Base-by-base conservation (phyloP, 2,113 vertebrate genomes). In the Hippocampus zosterae region DNA sequence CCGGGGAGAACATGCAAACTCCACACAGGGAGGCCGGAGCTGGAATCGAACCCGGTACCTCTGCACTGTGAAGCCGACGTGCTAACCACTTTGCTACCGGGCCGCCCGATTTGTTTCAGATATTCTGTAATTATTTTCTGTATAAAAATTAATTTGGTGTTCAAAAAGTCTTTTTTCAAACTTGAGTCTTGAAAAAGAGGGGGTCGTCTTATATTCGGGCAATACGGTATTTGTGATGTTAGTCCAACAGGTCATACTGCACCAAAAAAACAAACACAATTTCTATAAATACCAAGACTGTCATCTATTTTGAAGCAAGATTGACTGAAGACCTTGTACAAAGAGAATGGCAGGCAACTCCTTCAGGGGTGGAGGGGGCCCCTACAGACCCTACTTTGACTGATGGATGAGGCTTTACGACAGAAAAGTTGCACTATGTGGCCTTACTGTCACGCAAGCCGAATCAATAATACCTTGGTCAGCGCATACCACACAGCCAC, bases 321-420 rank as follows among this genome's bases (percentile, higher is more conserved):
- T 3, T 3, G 42, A 23, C 11, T 68, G 25, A 68, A 11, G 56
- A 18, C 21, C 64, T 23, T 52, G 21, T 65, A 56, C 40, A 41
- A 71, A 56, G 21, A 64, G 10, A 23, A 46, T 62, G 29, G 73
- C 67, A 48, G 25, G n/a, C 21, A 16, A 52, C 3, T 4, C n/a
- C n/a, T 65, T 44, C 46, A 25, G 4, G 25, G 16, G 44, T 59
- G 62, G 44, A 0, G 16, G 44, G 13, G 13, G 44, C 13, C 2
- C 19, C n/a, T 61, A 60, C 50, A 52, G 27, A 50, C 8, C 69
- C 2, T 57, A 41, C 67, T 40, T 29, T 68, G 69, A 40, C 0
- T 74, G 76, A 85, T 70, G 61, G 79, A 80, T 78, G 56, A 67
- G 0, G 3, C 65, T 68, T 69, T 29, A 5, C 55, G 73, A 53